Percentiles rank a stretch among this genome's conserved stretches.
Conservation (phyloP, 1,140 invertebrate species). For the Drosophila varians region DNA sequence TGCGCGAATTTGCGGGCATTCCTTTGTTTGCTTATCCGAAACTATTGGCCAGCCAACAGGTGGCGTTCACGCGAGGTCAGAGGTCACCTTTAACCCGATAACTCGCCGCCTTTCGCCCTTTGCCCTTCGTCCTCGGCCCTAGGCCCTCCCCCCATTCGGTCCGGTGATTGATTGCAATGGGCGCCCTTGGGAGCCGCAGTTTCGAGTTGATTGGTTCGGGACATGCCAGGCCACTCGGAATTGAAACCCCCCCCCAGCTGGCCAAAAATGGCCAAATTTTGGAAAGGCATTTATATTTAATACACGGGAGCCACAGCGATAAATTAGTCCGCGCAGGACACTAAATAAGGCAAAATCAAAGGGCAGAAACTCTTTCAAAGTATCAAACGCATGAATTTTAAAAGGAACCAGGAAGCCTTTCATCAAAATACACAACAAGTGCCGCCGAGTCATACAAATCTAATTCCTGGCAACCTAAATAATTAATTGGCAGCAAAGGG, state of each 20-base stretch:
- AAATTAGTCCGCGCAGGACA: too few relatives aligned
- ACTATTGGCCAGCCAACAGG: constrained; percentile 31
- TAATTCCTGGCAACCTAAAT: not conserved
- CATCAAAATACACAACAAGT: too few relatives aligned
- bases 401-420: not conserved
- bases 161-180: constrained; percentile 29
- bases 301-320: too few relatives aligned
- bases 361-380: not conserved
- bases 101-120: not conserved
- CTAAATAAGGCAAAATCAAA: not conserved
- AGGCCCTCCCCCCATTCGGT: too few relatives aligned
- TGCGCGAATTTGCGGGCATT: constrained; percentile 24
- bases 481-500: not conserved
- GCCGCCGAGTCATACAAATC: not conserved
- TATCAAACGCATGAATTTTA: not conserved
- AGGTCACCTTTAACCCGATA: not conserved
- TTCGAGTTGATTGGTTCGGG: constrained; percentile 28
- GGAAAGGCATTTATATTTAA: too few relatives aligned
- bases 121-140: too few relatives aligned
- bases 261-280: too few relatives aligned
- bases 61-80: constrained; percentile 14
- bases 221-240: constrained; percentile 17
- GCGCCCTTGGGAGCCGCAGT: constrained; percentile 1
- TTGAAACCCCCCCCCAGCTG: not conserved
- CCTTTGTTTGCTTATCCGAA: not conserved